A percentile compares a stretch with the other conserved stretches of the same genome.
phyloP scores from a whole-genome alignment of 2,113 vertebrate species.

The Notiomystis cincta region DNA sequence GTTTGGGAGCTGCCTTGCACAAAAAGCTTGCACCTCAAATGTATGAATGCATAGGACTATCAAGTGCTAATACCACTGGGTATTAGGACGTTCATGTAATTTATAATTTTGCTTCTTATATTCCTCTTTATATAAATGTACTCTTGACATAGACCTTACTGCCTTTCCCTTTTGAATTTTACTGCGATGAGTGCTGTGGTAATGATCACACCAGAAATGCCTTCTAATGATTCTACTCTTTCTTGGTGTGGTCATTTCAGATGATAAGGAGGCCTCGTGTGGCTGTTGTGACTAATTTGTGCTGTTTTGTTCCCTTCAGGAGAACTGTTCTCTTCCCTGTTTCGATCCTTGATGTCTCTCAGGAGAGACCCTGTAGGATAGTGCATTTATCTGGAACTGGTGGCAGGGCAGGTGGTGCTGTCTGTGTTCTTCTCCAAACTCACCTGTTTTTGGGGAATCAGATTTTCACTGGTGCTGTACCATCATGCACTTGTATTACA shows the following conservation, averaged over 20 bases:
- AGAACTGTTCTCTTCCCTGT: not conserved
- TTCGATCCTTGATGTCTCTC: fast-evolving
- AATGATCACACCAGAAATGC: not conserved
- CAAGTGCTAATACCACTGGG: not conserved
- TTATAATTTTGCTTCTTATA: not conserved
- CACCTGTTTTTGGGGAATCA: not conserved
- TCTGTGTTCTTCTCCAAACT: not conserved
- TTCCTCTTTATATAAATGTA: not conserved
- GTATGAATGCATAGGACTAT: not conserved
- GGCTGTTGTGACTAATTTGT: not conserved
- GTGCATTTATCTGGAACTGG: not conserved
- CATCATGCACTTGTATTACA: not conserved
- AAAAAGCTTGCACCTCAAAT: not conserved
- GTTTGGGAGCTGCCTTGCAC: not conserved
- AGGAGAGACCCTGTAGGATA: not conserved
- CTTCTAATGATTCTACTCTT: slow-evolving; percentile 5
- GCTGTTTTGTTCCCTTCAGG: not conserved
- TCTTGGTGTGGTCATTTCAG: not conserved
- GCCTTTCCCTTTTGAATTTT: not conserved
- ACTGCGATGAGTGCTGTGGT: not conserved
- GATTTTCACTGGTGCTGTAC: not conserved
- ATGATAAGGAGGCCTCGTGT: not conserved
- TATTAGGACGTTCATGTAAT: not conserved
- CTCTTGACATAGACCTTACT: not conserved
- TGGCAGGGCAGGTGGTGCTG: not conserved